Percentiles rank a stretch among this genome's conserved stretches.
Conservation (phyloP, 2,797 vertebrate species). For the Strix occidentalis region DNA sequence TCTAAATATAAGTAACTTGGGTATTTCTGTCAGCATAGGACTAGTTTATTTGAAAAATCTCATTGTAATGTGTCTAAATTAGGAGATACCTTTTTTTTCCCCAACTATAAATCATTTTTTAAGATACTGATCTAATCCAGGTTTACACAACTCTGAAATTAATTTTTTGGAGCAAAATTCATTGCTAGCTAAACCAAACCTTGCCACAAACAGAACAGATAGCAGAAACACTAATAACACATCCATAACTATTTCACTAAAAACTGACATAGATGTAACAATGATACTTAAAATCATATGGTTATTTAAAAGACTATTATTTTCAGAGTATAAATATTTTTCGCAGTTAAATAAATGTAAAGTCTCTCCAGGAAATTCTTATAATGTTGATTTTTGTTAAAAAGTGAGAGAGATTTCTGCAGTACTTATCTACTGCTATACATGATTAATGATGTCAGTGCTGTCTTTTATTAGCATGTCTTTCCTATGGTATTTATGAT, state of each 20-base stretch:
- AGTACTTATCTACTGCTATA: background rate
- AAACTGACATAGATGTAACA: background rate
- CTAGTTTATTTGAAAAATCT: background rate
- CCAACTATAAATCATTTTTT: background rate
- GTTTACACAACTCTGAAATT: background rate
- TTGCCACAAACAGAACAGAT: background rate
- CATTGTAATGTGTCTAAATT: background rate
- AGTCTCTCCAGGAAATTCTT: background rate
- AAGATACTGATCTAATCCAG: background rate
- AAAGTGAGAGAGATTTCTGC: background rate
- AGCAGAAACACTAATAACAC: background rate
- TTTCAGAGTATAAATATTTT: background rate
- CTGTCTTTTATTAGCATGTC: constrained; percentile 5
- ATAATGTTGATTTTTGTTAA: background rate
- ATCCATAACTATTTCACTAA: background rate
- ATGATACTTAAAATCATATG: background rate
- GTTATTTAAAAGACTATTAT: background rate
- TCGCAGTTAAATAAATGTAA: background rate
- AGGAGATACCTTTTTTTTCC: background rate
- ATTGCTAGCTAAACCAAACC: background rate
- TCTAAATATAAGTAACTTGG: background rate
- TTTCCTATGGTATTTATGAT: background rate
- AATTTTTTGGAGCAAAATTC: background rate
- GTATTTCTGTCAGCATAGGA: background rate
- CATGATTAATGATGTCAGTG: background rate